These are phyloP conservation scores for Steinernema khuongi DNA, from an alignment of 1,140 invertebrate genomes.

Conservation along the genomic window DNA sequence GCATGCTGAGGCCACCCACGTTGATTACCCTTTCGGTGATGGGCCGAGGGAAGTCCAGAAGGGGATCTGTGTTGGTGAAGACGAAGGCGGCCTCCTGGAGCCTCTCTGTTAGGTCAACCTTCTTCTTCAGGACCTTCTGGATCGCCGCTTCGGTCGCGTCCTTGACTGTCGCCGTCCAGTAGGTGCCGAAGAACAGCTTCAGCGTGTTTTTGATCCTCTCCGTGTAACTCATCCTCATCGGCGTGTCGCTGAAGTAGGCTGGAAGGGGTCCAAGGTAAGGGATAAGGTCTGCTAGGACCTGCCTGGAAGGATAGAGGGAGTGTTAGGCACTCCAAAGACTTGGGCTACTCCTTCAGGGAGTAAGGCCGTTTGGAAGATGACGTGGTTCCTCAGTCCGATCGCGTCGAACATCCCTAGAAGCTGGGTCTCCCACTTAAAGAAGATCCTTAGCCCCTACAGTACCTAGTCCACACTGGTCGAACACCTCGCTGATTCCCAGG, in stretches of 20 bases:
- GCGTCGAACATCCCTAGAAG: not conserved
- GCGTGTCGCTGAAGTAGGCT: not conserved
- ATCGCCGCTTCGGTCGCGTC: not conserved
- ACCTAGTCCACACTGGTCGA: not conserved
- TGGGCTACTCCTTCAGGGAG: not conserved
- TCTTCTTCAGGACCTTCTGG: not conserved
- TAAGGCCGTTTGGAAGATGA: not conserved
- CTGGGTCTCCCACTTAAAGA: not conserved
- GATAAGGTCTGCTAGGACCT: not conserved
- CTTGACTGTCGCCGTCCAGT: not conserved
- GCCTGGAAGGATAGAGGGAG: not conserved
- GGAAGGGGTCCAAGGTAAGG: not conserved
- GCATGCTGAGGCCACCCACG: not conserved
- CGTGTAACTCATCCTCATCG: not conserved
- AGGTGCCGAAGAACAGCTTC: not conserved
- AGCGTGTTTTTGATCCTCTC: not conserved
- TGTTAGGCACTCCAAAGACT: not conserved
- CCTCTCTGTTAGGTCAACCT: not conserved
- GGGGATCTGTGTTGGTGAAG: not conserved
- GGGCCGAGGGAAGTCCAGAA: not conserved
- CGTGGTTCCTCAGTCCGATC: not conserved
- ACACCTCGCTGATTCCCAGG: constrained; percentile 5
- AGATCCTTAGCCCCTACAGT: not conserved
- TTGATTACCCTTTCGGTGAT: not conserved
- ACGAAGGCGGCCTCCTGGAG: not conserved